Base-by-base conservation (phyloP, 2,888 invertebrate genomes). In the Ashinkailepas kermadecensis region DNA sequence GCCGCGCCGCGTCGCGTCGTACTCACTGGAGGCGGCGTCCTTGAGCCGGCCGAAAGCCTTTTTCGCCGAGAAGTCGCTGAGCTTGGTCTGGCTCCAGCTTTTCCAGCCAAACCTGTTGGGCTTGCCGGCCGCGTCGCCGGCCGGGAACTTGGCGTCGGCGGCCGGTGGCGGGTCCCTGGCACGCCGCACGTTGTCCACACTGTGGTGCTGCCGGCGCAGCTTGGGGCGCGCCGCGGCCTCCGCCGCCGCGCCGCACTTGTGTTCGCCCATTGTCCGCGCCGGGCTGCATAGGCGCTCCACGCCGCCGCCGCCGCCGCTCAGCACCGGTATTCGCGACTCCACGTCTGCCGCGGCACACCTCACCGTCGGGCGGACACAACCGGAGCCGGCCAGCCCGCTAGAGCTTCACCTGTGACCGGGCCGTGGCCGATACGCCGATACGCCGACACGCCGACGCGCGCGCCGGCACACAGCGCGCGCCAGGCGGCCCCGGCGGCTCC, bases 71-170 rank as follows among this genome's bases (percentile, higher is more conserved):
- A 74, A 15, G 18, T 74, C 74, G 74, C 74, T 74, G 21, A 74
- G 74, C 54, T 23, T n/a, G 18, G 54, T 54, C 74, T 74, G 74
- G 18, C 74, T 74, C 74, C 74, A 74, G 54, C 74, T 74, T 23
- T 74, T 74, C 74, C 74, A 74, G 54, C 74, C 74, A 9, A 74
- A 74, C 54, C 74, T 15, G 74, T 74, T 74, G 74, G 74, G 74
- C 54, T 74, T 74, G 74, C 74, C 74, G 74, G 39, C 9, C 18
- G 13, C 18, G 74, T 74, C 74, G 15, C 74, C 23, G 39, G 7
- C 18, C 15, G 18, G 74, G 23, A 11, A 21, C 13, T 54, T 6
- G 39, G 3, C 13, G 9, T 23, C 18, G 23, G 18, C 39, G 18
- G 23, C 9, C 18, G 54, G 8, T 18, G 54, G 21, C 54, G 39